Base-by-base conservation (phyloP, 2,888 invertebrate species). In the Chrysomela aeneicollis region DNA sequence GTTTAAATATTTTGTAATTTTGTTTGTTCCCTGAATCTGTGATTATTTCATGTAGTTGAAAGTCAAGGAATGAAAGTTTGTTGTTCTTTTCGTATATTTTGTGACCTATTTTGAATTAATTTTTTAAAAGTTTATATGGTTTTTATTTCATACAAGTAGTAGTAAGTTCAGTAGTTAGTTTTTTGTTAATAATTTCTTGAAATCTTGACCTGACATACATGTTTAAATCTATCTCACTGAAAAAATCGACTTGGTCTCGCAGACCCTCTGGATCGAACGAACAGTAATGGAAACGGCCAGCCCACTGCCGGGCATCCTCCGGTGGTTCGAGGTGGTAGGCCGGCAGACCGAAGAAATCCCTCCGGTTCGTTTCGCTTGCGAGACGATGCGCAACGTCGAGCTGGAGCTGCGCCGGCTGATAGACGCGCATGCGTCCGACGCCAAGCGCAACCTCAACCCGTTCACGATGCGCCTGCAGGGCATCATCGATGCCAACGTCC, bases 401-500 rank as follows among this genome's bases (percentile, higher is more conserved):
- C 90, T 91, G 59, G 95, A 96, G 78, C 84, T 98, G 2, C 88
- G 92, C 66, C 90, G 91, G 74, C 85, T 97, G 0, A 91, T 95
- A 57, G 87, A 89, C 0, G 90, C 92, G 67, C 95, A 94, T 82
- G 90, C 91, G 0, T 88, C 89, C 1, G 93, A 94, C 75, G 92
- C 93, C 0, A 89, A 91, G 57, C 86, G 91, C 21, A 95, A 94
- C 81, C 91, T 95, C 67, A 95, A 94, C 82, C 95, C 95, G 0
- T 92, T 97, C 78, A 94, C 94, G 2, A 97, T 97, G 96, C 86
- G 96, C 19, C 83, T 98, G 12, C 83, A 83, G 70, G 97, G 97
- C 1, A 94, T 96, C 32, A 95, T 97, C 71, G 97, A 97, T 83
- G 97, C 98, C 0, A 96, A 95, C 77, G 97, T 98, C 0, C 95